Percentiles rank a stretch among this genome's conserved stretches.
These are phyloP conservation scores for Ryuthela nishihirai DNA, from an alignment of 2,888 invertebrate species.

Conservation along the genomic window DNA sequence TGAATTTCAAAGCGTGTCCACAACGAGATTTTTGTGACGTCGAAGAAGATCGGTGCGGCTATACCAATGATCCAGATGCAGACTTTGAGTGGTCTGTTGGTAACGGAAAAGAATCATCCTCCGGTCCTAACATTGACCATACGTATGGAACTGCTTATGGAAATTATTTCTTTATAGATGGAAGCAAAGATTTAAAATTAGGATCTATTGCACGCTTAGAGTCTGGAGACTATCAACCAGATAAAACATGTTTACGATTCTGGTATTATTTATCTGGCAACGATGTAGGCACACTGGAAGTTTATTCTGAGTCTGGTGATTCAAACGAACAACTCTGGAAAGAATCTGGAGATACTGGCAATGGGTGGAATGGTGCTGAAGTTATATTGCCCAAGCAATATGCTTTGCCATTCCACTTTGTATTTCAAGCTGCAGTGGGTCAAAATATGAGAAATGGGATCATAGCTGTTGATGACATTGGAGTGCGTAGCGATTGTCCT, in stretches of 20 bases:
- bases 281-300: slow-evolving; percentile 34
- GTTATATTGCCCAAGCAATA: slow-evolving; percentile 6
- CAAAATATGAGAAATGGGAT: slow-evolving; percentile 2
- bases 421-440: slow-evolving; percentile 17
- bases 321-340: slow-evolving; percentile 14
- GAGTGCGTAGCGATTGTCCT: slow-evolving; percentile 22
- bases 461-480: slow-evolving; percentile 39
- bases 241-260: slow-evolving; percentile 36
- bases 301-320: slow-evolving; percentile 20
- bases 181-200: too few relatives aligned
- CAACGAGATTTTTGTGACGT: slow-evolving; percentile 35
- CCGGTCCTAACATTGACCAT: slow-evolving; percentile 36
- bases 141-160: slow-evolving; percentile 22
- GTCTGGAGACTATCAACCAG: slow-evolving; percentile 9
- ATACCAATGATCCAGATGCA: slow-evolving; percentile 15
- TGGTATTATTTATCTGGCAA: slow-evolving; percentile 38
- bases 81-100: slow-evolving; percentile 32
- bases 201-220: slow-evolving; percentile 27
- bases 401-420: slow-evolving; percentile 2
- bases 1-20: slow-evolving; percentile 25
- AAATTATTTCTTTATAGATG: slow-evolving; percentile 31
- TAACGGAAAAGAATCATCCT: slow-evolving; percentile 7
- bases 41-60: slow-evolving; percentile 34
- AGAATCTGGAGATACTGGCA: slow-evolving; percentile 18
- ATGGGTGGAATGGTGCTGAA: slow-evolving; percentile 31